Evolutionary conservation across 2,113 vertebrate genomes (phyloP), one percentile per base, ranked within the genome.

Genomic region (Pyrgilauda ruficollis): DNA sequence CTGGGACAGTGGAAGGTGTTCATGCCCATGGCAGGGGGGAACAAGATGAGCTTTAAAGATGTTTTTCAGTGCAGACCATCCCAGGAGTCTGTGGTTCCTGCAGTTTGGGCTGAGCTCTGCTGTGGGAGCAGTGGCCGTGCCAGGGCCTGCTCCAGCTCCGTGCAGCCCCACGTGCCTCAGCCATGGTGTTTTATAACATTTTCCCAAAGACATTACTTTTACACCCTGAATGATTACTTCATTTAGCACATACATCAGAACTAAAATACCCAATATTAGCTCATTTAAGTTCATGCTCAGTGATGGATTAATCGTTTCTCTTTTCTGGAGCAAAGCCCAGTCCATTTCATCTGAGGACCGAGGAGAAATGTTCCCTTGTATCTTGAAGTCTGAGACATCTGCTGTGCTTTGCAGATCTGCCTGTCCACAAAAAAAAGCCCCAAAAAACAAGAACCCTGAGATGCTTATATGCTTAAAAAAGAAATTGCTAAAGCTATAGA

Each of bases 221-320:
- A 92, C 2, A 13, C 47, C 70, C 84, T 84, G 89, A 95, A 93
- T 82, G 91, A 94, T 95, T 84, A 84, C 53, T 95, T 94, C 89
- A 84, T 92, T 95, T 91, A 96, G 84, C 89, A 87, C 84, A 95
- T 91, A 89, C 89, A 93, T 96, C 94, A 96, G 62, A 84, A 73
- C 70, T 92, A 95, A 97, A 97, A 94, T 63, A 87, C 91, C 89
- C 89, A 94, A 89, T 95, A 95, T 97, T 95, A 97, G 91, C 95
- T 95, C 87, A 58, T 95, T 96, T 95, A 92, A 93, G 89, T 95
- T 97, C 91, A 95, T 93, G 93, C 82, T 95, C 91, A 87, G 59
- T 94, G 96, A 93, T 82, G 84, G 94, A 97, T 96, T 94, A 95
- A 96, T 96, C 6, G 37, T 64, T 95, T 67, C 74, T 75, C 66